Evolutionary conservation across 2,888 invertebrate species (phyloP), one percentile per base, ranked within the genome.

Genomic region (Drosophila villosipedis): DNA sequence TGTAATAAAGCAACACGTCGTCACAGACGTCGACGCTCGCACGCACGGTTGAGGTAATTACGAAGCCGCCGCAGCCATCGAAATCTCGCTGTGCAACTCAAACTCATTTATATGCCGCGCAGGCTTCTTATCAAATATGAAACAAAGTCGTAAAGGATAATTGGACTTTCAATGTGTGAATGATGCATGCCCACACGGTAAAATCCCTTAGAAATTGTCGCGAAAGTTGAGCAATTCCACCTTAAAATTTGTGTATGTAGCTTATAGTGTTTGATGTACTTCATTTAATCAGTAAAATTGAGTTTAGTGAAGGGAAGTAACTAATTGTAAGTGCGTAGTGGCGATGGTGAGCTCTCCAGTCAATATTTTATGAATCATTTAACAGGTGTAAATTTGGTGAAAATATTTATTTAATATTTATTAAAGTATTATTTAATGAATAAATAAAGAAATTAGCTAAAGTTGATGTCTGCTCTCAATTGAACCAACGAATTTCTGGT

Each of bases 141-240:
- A 91, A 90, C 88, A 80, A 89, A 88, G 90, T 84, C 91, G 90
- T 88, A 91, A 88, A 89, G 88, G 84, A 90, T 89, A 89, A 91
- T 91, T 90, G 86, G 79, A 90, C 76, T 73, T 77, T 76, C 78
- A 83, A 72, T 84, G 87, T 76, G 78, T 73, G 83, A 60, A 76
- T 68, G 62, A 37, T 55, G 54, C 25, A 61, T 43, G 52, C 39
- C 43, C 30, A 69, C 70, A 85, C 71, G 74, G 70, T 49, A 61
- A 33, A 69, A 72, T 53, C 72, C 78, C 80, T 83, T 78, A 71
- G 60, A 78, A 76, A 68, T 59, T 61, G 43, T 62, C 43, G 52
- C 50, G 30, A 30, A 30, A 73, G 50, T 28, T 35, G n/a, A 25
- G 49, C 41, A 33, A 43, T 53, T 53, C 25, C 35, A 58, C 54